Evolutionary conservation across 2,797 vertebrate species (phyloP).

Genomic region (Rhinoraja longicauda): DNA sequence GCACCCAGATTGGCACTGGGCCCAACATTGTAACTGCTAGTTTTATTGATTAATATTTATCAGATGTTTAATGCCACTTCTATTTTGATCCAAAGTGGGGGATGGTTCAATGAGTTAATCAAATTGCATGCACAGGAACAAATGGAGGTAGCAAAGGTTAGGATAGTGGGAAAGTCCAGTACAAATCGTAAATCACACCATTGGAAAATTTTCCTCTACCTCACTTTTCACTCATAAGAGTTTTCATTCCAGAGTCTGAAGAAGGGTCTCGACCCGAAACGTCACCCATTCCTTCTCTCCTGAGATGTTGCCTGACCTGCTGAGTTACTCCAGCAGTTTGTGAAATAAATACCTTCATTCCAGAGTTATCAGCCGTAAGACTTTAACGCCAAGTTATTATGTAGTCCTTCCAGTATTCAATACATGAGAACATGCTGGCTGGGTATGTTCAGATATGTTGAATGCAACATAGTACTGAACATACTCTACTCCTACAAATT

Average conservation of each 20-base stretch:
- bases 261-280: no score
- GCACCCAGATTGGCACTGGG: background rate
- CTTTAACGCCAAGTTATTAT: background rate
- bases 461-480: background rate
- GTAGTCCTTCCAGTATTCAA: background rate
- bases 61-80: background rate
- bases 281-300: no score
- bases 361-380: background rate
- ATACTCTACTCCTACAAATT: background rate
- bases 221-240: background rate
- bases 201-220: background rate
- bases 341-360: no score
- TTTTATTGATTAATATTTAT: background rate
- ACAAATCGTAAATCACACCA: background rate
- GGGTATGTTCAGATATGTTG: background rate
- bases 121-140: background rate
- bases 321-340: no score
- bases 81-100: background rate
- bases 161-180: background rate
- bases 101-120: background rate
- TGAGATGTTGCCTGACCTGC: no score
- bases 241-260: background rate
- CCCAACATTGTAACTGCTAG: background rate
- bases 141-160: background rate
- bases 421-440: background rate